Conservation (phyloP, 2,113 vertebrate species). For the Ahaetulla prasina region DNA sequence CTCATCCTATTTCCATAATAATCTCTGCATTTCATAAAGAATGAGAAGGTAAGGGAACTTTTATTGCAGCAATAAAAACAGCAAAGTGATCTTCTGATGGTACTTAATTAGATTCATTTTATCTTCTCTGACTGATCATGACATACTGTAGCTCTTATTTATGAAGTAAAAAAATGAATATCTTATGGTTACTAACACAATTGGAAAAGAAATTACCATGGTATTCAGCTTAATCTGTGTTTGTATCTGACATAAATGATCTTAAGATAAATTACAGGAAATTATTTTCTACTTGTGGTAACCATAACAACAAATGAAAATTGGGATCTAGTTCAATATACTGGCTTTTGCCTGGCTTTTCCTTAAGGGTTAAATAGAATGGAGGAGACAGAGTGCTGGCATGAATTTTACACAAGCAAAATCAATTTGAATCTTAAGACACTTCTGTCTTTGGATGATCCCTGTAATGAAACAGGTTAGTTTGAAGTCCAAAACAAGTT, state of each 20-base stretch:
- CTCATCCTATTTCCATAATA: conserved; percentile 61
- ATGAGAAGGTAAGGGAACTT: conserved; percentile 68
- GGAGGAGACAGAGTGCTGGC: conserved; percentile 28
- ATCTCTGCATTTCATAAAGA: conserved; percentile 65
- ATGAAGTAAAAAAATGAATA: conserved; percentile 68
- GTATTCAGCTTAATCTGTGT: conserved; percentile 69
- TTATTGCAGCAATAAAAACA: conserved; percentile 65
- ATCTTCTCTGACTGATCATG: conserved; percentile 63
- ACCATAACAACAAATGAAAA: conserved; percentile 72
- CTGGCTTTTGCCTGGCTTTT: conserved; percentile 51
- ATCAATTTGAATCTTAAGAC: conserved; percentile 31
- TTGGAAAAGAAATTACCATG: conserved; percentile 61
- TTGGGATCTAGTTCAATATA: conserved; percentile 56
- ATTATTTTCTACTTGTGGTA: conserved; percentile 70
- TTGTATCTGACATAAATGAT: conserved; percentile 69
- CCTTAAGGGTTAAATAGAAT: conserved; percentile 40
- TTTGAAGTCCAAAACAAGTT: neutral
- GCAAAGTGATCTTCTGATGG: conserved; percentile 66
- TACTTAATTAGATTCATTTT: conserved; percentile 69
- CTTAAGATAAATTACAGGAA: conserved; percentile 75
- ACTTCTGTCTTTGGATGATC: neutral
- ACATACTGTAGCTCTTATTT: conserved; percentile 66
- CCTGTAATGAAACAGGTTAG: neutral
- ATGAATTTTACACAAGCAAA: conserved; percentile 30
- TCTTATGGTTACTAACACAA: conserved; percentile 61